Percentiles rank a stretch among this genome's conserved stretches.
Conservation (phyloP, 2,113 vertebrate genomes). For the Diglossa brunneiventris region DNA sequence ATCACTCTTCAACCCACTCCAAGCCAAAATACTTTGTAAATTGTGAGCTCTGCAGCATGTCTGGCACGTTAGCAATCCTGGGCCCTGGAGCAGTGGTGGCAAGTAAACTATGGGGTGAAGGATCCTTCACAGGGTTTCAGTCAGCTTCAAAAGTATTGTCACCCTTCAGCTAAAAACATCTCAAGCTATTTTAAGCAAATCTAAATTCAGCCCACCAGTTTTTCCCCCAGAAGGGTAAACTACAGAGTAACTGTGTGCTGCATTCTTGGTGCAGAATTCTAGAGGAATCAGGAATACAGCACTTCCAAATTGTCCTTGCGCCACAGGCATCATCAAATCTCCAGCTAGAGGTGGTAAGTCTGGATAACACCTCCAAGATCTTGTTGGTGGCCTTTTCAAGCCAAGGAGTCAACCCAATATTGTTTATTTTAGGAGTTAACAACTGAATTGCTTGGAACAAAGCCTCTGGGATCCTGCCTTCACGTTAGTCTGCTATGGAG, state of each 20-base stretch:
- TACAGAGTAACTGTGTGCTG: background rate
- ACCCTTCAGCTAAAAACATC: background rate
- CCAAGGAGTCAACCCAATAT: background rate
- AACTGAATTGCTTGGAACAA: background rate
- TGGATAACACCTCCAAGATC: background rate
- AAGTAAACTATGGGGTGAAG: background rate
- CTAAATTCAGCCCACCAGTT: background rate
- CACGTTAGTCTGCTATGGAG: background rate
- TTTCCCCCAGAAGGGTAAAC: background rate
- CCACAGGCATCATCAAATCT: background rate
- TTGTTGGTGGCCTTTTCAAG: background rate
- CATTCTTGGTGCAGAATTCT: background rate
- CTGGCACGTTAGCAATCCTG: slow-evolving; percentile 18
- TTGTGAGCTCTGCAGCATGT: background rate
- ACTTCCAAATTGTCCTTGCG: background rate
- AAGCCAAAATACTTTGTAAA: background rate
- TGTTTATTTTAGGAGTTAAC: background rate
- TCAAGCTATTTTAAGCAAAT: background rate
- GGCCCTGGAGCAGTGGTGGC: background rate
- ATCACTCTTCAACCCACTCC: background rate
- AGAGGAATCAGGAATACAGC: background rate
- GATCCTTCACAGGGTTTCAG: background rate
- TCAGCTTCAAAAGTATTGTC: background rate
- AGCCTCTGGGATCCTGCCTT: background rate
- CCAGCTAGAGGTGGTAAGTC: background rate